phyloP scores from a whole-genome alignment of 2,113 vertebrate species.

The Oreocharis arfaki region DNA sequence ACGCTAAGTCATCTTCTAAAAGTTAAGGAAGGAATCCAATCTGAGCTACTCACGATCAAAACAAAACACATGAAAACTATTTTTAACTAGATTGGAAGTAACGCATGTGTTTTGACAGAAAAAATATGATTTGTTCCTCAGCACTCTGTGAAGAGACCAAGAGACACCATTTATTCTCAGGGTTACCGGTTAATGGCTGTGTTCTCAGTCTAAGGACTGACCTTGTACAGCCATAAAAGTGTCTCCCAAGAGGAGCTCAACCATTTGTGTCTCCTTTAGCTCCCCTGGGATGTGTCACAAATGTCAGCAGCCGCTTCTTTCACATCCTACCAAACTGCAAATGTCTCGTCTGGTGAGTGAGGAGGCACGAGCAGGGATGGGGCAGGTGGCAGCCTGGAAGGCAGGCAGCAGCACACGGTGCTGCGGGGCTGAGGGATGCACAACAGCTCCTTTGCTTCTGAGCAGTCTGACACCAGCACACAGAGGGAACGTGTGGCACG shows the following conservation, averaged over 20 bases:
- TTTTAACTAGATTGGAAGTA: neutral
- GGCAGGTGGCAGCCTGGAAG: neutral
- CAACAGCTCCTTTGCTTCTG: neutral
- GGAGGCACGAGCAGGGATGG: fast-evolving
- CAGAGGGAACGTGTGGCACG: fast-evolving
- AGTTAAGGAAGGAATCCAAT: constrained; percentile 25
- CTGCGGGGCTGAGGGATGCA: fast-evolving
- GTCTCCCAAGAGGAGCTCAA: neutral
- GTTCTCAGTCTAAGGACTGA: neutral
- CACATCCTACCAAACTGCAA: neutral
- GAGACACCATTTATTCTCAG: neutral
- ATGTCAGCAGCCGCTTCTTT: neutral
- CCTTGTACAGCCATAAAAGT: fast-evolving
- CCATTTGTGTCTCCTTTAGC: neutral
- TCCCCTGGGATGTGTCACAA: neutral
- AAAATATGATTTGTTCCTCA: neutral
- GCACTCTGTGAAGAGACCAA: neutral
- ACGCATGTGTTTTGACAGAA: neutral
- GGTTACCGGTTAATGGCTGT: neutral
- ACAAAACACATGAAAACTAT: neutral
- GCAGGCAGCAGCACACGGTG: neutral
- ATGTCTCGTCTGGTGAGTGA: neutral
- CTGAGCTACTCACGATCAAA: neutral
- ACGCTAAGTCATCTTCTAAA: neutral
- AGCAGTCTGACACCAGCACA: neutral